Base-by-base conservation (phyloP, 2,113 vertebrate genomes). In the Lagopus muta region DNA sequence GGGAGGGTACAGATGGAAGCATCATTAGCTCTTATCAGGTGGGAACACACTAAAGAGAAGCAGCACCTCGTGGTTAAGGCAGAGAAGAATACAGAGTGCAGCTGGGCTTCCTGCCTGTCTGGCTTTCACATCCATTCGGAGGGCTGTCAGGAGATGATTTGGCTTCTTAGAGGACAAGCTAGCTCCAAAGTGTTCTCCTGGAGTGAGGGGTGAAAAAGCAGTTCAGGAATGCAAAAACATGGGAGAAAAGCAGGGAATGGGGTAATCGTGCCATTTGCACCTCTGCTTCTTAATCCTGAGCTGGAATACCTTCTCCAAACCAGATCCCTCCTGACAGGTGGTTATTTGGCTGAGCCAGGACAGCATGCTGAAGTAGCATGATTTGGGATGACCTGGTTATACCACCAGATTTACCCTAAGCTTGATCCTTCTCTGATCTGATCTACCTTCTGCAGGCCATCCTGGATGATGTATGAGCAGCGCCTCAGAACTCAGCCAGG, bases 11-110 rank as follows among this genome's bases (percentile, higher is more conserved):
- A 42, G 55, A 85, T n/a, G n/a, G 30, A 83, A 71, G 52, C 14
- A 67, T 24, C 34, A 42, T 24, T 66, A 62, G 45, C 36, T 89
- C 40, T 27, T 17, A 52, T 12, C 20, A 3, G 4, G 32, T 3
- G 4, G 18, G 10, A 17, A 13, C 0, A 0, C 19, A 8, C 14
- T 67, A 34, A 65, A 81, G 32, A 58, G 55, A 28, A 47, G 38
- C 30, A 55, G 34, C 11, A 81, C 18, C 71, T 94, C 0, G 0
- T 67, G 69, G 55, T n/a, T 71, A 57, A 55, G 34, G 34, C 69
- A 74, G 34, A 1, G 1, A 16, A 86, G 50, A 20, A 57, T 6
- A n/a, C 62, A 34, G n/a, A 66, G 30, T 20, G 27, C 48, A 91
- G 52, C 36, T 87, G 54, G 40, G 20, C 36, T 84, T 50, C 45